A percentile compares a stretch with the other conserved stretches of the same genome.
phyloP scores from a whole-genome alignment of 2,797 vertebrate species.

The Gallinago solitaria region DNA sequence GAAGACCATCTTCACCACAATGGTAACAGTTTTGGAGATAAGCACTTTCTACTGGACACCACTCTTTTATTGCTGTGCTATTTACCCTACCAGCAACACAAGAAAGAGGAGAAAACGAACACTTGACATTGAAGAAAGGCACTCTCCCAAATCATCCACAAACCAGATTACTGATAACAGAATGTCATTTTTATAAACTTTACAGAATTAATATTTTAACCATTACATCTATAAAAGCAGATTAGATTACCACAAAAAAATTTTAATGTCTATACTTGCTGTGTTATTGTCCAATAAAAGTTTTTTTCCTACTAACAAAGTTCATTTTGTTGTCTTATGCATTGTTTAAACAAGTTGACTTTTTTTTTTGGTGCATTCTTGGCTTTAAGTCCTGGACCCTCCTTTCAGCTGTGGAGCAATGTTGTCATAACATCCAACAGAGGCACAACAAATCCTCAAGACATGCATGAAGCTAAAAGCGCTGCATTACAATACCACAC shows the following conservation, averaged over 20 bases:
- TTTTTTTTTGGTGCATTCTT: background rate
- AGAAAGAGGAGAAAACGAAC: background rate
- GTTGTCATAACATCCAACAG: background rate
- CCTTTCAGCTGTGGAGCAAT: background rate
- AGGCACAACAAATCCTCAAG: background rate
- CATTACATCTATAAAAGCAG: background rate
- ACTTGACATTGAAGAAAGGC: background rate
- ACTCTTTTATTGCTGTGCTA: background rate
- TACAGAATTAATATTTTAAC: background rate
- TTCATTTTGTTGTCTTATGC: background rate
- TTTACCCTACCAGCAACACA: background rate
- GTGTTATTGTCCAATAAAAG: background rate
- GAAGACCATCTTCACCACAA: background rate
- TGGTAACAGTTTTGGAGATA: background rate
- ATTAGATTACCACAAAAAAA: background rate
- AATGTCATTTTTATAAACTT: background rate
- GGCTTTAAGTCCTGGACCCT: background rate
- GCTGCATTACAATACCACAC: fast-evolving
- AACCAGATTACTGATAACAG: background rate
- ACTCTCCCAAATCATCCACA: background rate
- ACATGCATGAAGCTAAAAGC: fast-evolving
- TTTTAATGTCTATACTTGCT: background rate
- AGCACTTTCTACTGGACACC: background rate
- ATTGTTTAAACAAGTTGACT: background rate
- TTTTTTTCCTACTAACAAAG: background rate